Evolutionary conservation across 2,797 vertebrate species (phyloP).

Genomic region (Danio kyathit): DNA sequence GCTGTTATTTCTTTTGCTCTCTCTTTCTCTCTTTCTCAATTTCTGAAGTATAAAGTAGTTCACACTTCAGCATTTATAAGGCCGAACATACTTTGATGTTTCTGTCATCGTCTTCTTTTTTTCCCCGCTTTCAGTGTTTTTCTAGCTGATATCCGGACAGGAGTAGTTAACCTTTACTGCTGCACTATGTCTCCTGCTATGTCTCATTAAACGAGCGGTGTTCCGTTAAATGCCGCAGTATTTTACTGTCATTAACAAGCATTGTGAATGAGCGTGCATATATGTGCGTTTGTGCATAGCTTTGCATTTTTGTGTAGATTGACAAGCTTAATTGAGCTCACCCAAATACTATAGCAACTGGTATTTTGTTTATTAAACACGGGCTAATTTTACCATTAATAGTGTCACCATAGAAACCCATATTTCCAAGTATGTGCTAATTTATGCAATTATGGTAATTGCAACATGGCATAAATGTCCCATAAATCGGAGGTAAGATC

Average conservation of each 20-base stretch:
- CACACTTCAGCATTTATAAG: slow-evolving; percentile 29
- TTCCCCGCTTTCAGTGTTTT: not conserved
- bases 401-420: too few relatives aligned
- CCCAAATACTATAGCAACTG: too few relatives aligned
- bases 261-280: slow-evolving; percentile 22
- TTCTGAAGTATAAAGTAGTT: slow-evolving; percentile 30
- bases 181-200: slow-evolving; percentile 14
- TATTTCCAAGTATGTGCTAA: too few relatives aligned
- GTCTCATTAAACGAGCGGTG: slow-evolving; percentile 40
- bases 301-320: not conserved
- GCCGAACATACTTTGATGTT: slow-evolving; percentile 22
- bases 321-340: not conserved
- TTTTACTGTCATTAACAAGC: slow-evolving; percentile 33
- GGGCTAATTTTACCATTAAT: too few relatives aligned
- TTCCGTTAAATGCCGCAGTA: slow-evolving; percentile 27
- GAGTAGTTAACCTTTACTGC: slow-evolving; percentile 37
- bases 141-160: slow-evolving; percentile 1
- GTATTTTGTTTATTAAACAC: too few relatives aligned
- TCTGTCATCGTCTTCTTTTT: slow-evolving; percentile 2
- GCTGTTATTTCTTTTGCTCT: slow-evolving; percentile 20
- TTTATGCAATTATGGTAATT: too few relatives aligned
- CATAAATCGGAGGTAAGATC: too few relatives aligned
- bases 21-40: slow-evolving; percentile 17
- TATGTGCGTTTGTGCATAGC: not conserved
- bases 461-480: too few relatives aligned